Evolutionary conservation across 1,140 invertebrate genomes (phyloP), one percentile per base, ranked within the genome.

Genomic region (Triops cancriformis): DNA sequence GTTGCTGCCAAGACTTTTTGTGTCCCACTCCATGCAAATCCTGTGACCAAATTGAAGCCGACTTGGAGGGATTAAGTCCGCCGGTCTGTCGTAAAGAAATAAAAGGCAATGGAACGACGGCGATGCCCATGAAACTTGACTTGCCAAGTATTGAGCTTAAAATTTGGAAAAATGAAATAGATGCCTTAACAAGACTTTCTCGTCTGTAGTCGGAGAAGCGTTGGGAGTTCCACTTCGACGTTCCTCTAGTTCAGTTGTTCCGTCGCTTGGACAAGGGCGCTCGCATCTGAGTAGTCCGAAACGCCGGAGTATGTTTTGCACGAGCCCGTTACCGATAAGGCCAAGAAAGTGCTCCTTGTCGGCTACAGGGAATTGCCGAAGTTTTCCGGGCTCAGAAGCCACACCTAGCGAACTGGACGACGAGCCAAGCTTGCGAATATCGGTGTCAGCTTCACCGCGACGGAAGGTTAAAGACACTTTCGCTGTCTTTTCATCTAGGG

Each of bases 391-490:
- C 45, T 51, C 31, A 26, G 27, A 27, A 26, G 12, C 31, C 1
- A 12, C 23, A 26, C 31, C 1, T 11, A 74, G n/a, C 73, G 42
- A 74, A 3, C 18, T 64, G 51, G 51, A 64, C 18, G 23, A 0
- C 14, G 51, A 64, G 18, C 51, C 51, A 64, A 64, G 42, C 14
- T 51, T 76, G 42, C 75, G 75, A 26, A 28, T 64, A 23, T 76
- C 75, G 7, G 26, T 76, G 9, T 76, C 75, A 10, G 42, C 42
- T 14, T 76, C 75, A 11, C 75, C 75, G 18, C 37, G 75, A 28
- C 31, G 75, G n/a, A 76, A 76, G 42, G 64, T 76, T 51, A 76
- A 41, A 18, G 75, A 76, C 42, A 76, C 75, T 64, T 64, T 64
- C 18, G 42, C 75, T 26, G 42, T 64, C 26, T 51, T 76, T 43